Evolutionary conservation across 2,888 invertebrate genomes (phyloP).

Genomic region (Tubiluchus corallicola): DNA sequence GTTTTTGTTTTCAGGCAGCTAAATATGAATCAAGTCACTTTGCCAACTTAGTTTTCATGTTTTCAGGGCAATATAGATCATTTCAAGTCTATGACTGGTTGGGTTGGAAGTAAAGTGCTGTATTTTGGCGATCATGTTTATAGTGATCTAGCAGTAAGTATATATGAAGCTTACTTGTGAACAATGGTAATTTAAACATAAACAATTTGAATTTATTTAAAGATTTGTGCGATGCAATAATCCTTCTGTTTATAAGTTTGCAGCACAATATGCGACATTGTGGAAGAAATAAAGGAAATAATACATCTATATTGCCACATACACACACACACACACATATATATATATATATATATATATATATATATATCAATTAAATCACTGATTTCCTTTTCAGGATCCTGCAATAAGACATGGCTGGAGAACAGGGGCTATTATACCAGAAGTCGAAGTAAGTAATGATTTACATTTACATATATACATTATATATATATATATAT

Average conservation of each 20-base stretch:
- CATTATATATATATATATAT: no score
- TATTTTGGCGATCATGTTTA: constrained; percentile 98
- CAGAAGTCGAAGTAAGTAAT: constrained; percentile 58
- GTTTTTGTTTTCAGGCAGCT: no score
- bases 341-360: no score
- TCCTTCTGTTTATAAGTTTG: no score
- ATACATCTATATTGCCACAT: no score
- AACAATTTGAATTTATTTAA: not conserved
- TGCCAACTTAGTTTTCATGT: no score
- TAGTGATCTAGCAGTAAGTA: constrained; percentile 58
- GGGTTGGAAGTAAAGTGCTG: constrained; percentile 74
- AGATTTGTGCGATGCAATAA: not conserved
- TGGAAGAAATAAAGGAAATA: no score
- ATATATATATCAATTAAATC: constrained; percentile 2
- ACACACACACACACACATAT: no score
- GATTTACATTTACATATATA: no score
- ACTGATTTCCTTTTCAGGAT: constrained; percentile 41
- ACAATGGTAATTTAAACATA: no score
- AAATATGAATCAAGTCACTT: no score
- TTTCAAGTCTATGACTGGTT: constrained; percentile 74
- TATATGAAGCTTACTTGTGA: not conserved
- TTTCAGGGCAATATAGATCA: constrained; percentile 72
- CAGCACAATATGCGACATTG: no score
- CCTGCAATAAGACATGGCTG: constrained; percentile 88
- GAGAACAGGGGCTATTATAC: constrained; percentile 93